Conservation (phyloP, 2,888 invertebrate genomes). For the Odontothrips loti region DNA sequence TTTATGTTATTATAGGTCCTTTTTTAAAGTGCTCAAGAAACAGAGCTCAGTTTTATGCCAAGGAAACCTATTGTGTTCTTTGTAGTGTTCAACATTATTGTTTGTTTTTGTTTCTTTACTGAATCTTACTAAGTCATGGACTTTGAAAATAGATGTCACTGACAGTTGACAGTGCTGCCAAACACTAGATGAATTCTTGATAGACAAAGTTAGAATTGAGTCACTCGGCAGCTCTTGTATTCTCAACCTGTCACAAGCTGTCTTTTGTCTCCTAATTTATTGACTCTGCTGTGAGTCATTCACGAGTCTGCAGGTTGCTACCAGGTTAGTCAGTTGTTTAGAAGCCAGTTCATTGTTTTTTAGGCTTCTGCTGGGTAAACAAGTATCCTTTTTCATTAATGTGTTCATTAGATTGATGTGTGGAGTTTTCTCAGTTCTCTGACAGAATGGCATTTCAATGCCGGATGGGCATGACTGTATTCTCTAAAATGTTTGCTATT, state of each 20-base stretch:
- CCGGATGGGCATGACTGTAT: not conserved
- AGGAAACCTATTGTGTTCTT: constrained; percentile 23
- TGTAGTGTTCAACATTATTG: not conserved
- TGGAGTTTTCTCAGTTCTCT: not conserved
- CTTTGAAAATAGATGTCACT: not conserved
- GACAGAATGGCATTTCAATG: not conserved
- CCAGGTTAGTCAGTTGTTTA: not conserved
- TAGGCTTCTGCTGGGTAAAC: not conserved
- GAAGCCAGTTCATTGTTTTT: not conserved
- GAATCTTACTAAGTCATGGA: not conserved
- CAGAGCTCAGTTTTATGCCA: constrained; percentile 13
- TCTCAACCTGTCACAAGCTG: not conserved
- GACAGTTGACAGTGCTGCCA: not conserved
- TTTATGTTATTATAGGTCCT: not conserved
- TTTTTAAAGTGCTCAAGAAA: constrained; percentile 7
- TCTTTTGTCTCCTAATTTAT: not conserved
- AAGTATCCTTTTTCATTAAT: not conserved
- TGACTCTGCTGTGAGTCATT: not conserved
- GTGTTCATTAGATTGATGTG: constrained; percentile 10
- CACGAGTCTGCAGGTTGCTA: constrained; percentile 2
- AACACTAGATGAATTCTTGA: not conserved
- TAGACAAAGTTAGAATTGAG: not conserved
- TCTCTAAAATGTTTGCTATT: not conserved
- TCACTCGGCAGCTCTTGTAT: not conserved
- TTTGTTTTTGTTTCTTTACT: not conserved